Percentiles rank a stretch among this genome's conserved stretches.
Conservation (phyloP, 2,888 invertebrate genomes). For the Agrilus biguttatus region DNA sequence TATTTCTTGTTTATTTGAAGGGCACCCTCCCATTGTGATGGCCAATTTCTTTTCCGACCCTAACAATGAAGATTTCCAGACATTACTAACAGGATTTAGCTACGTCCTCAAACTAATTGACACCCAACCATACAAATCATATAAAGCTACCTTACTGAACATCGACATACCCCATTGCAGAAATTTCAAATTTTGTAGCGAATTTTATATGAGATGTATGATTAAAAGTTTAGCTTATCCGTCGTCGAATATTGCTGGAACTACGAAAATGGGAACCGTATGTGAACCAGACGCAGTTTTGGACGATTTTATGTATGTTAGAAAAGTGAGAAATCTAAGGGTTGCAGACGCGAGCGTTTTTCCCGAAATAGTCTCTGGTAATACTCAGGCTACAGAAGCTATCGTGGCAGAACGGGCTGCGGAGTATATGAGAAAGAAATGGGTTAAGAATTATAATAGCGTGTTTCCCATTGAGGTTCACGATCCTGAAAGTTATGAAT, state of each 20-base stretch:
- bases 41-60: conserved; percentile 46
- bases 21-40: conserved; percentile 15
- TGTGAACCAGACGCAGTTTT: conserved; percentile 17
- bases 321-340: conserved; percentile 29
- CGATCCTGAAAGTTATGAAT: no score
- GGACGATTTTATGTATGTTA: conserved; percentile 27
- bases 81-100: conserved; percentile 36
- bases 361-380: conserved; percentile 23
- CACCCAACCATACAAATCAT: conserved; percentile 26
- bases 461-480: no score
- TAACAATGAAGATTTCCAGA: conserved; percentile 33
- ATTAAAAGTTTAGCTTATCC: conserved; percentile 14
- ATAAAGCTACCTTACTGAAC: conserved; percentile 24
- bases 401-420: conserved; percentile 41
- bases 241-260: conserved; percentile 13
- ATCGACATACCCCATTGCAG: conserved; percentile 28
- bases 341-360: conserved; percentile 33
- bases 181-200: conserved; percentile 20
- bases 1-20: no score
- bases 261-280: conserved; percentile 23
- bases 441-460: conserved; percentile 9
- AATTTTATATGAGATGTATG: conserved; percentile 40
- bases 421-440: conserved; percentile 28
- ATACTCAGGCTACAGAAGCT: conserved; percentile 37
- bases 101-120: conserved; percentile 25